Evolutionary conservation across 1,140 invertebrate genomes (phyloP).

Genomic region (Coelopa frigida): DNA sequence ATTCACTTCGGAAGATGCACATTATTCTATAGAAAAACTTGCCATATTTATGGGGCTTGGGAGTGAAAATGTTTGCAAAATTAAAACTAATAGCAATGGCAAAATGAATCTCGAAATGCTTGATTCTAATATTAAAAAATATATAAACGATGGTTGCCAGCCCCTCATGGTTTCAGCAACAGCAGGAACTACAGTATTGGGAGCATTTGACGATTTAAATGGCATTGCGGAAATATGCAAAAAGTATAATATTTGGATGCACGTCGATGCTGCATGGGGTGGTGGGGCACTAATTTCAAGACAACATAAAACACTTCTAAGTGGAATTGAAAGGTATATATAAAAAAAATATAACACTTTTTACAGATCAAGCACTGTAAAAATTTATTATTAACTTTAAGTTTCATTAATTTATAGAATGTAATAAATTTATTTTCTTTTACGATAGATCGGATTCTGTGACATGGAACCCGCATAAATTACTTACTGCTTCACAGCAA

Average conservation of each 20-base stretch:
- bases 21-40: constrained; percentile 87
- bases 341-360: no score
- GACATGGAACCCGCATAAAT: constrained; percentile 91
- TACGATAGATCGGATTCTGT: constrained; percentile 70
- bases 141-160: constrained; percentile 57
- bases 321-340: constrained; percentile 69
- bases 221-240: constrained; percentile 74
- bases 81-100: constrained; percentile 64
- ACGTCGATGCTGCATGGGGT: constrained; percentile 92
- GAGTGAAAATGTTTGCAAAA: no score
- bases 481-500: constrained; percentile 81
- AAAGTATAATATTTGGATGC: constrained; percentile 82
- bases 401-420: no score
- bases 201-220: constrained; percentile 83
- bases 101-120: constrained; percentile 79
- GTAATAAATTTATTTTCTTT: no score
- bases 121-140: constrained; percentile 60
- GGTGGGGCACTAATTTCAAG: constrained; percentile 80
- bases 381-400: no score
- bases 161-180: constrained; percentile 91
- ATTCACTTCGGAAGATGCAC: constrained; percentile 83
- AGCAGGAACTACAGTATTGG: constrained; percentile 71
- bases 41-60: constrained; percentile 73
- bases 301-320: constrained; percentile 69
- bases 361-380: no score